Percentiles rank a stretch among this genome's conserved stretches.
phyloP scores from a whole-genome alignment of 1,140 invertebrate genomes.

The Papilio machaon region DNA sequence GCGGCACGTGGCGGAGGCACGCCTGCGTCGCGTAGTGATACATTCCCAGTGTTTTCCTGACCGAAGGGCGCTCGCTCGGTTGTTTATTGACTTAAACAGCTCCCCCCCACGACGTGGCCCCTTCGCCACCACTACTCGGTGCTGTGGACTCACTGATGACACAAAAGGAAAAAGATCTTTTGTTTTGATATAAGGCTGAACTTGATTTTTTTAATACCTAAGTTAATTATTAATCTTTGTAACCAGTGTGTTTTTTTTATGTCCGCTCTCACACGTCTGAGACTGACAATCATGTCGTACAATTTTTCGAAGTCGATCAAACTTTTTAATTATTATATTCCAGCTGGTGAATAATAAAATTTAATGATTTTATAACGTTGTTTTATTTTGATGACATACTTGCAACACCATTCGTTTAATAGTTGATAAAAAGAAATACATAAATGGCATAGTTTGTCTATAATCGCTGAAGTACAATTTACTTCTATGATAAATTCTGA shows the following conservation, averaged over 20 bases:
- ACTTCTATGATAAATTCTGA: too few relatives aligned
- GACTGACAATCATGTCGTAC: slow-evolving; percentile 67
- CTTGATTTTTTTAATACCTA: slow-evolving; percentile 76
- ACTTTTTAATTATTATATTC: slow-evolving; percentile 77
- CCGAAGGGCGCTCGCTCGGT: slow-evolving; percentile 73
- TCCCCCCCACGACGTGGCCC: slow-evolving; percentile 62
- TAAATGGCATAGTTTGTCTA: too few relatives aligned
- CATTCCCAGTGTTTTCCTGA: slow-evolving; percentile 73
- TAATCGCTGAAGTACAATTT: too few relatives aligned
- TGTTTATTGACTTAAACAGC: slow-evolving; percentile 73
- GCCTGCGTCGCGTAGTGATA: slow-evolving; percentile 51
- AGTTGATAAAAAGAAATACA: too few relatives aligned
- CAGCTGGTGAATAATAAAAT: slow-evolving; percentile 77
- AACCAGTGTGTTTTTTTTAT: slow-evolving; percentile 61
- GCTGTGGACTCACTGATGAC: slow-evolving; percentile 70
- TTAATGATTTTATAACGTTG: slow-evolving; percentile 67
- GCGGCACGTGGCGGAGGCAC: background rate
- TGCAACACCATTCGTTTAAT: too few relatives aligned
- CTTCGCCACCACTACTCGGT: slow-evolving; percentile 63
- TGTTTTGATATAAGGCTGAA: slow-evolving; percentile 79
- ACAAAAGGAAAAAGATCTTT: slow-evolving; percentile 77
- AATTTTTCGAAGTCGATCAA: slow-evolving; percentile 77
- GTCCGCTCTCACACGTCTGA: slow-evolving; percentile 67
- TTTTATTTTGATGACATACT: slow-evolving; percentile 15
- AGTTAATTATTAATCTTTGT: slow-evolving; percentile 77